phyloP scores from a whole-genome alignment of 2,888 invertebrate species.

The Eupithecia vulgata region DNA sequence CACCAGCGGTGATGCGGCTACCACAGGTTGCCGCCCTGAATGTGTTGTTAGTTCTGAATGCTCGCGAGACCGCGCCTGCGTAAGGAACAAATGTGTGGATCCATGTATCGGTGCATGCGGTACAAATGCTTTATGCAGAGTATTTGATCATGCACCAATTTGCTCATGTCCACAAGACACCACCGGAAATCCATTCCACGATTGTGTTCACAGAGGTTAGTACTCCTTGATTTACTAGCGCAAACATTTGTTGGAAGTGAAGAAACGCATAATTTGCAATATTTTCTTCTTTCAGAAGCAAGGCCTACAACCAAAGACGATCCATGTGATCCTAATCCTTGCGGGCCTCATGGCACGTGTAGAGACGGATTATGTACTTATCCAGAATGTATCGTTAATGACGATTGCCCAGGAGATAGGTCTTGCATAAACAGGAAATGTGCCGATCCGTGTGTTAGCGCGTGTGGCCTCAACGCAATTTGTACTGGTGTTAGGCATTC shows the following conservation, averaged over 20 bases:
- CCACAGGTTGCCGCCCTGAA: slow-evolving; percentile 91
- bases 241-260: neutral
- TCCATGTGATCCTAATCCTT: slow-evolving; percentile 89
- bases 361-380: slow-evolving; percentile 87
- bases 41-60: slow-evolving; percentile 93
- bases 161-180: slow-evolving; percentile 90
- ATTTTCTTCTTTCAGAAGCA: slow-evolving; percentile 53
- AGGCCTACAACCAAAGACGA: slow-evolving; percentile 73
- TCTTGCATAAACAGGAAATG: slow-evolving; percentile 93
- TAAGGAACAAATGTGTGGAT: slow-evolving; percentile 90
- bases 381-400: slow-evolving; percentile 94
- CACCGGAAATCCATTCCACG: slow-evolving; percentile 92
- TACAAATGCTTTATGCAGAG: slow-evolving; percentile 88
- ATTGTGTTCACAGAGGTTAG: slow-evolving; percentile 79
- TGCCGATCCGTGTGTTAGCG: slow-evolving; percentile 91
- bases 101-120: slow-evolving; percentile 94
- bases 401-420: slow-evolving; percentile 92
- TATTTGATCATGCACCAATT: slow-evolving; percentile 84
- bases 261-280: neutral
- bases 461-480: slow-evolving; percentile 93
- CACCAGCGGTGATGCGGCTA: slow-evolving; percentile 89
- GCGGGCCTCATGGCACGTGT: slow-evolving; percentile 88
- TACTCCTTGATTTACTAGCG: neutral
- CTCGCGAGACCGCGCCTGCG: slow-evolving; percentile 89
- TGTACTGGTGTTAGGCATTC: slow-evolving; percentile 89